Conservation (phyloP, 2,888 invertebrate species). For the Palloptera scutellata region DNA sequence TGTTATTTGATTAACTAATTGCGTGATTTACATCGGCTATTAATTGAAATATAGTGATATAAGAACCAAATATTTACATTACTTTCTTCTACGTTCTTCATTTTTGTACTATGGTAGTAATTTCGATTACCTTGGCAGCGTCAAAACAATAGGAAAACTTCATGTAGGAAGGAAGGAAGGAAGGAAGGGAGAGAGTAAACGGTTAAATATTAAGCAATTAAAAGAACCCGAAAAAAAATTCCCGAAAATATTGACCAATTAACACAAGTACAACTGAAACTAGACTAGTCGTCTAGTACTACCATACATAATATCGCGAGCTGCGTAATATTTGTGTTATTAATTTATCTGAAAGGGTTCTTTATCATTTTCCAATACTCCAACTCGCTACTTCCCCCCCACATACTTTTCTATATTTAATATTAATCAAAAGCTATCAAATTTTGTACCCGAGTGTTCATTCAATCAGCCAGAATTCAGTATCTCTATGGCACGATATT, state of each 20-base stretch:
- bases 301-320: slow-evolving; percentile 9
- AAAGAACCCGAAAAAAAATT: slow-evolving; percentile 44
- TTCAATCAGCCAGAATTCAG: too few relatives aligned
- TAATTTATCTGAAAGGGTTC: slow-evolving; percentile 34
- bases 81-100: too few relatives aligned
- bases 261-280: slow-evolving; percentile 47
- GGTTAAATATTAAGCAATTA: slow-evolving; percentile 44
- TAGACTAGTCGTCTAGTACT: too few relatives aligned
- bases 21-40: slow-evolving; percentile 47
- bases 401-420: too few relatives aligned
- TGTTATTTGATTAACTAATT: slow-evolving; percentile 61
- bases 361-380: background rate
- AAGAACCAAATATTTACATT: background rate
- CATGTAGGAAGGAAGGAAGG: background rate
- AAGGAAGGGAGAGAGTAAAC: background rate
- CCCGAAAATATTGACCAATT: slow-evolving; percentile 57
- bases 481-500: slow-evolving; percentile 29
- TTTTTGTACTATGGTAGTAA: too few relatives aligned
- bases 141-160: background rate
- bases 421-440: too few relatives aligned
- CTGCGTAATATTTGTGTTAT: slow-evolving; percentile 15
- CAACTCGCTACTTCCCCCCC: too few relatives aligned
- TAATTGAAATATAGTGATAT: background rate
- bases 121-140: background rate
- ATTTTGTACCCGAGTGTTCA: too few relatives aligned